Evolutionary conservation across 2,113 vertebrate genomes (phyloP), one percentile per base, ranked within the genome.

Genomic region (Australoheros scitulus): DNA sequence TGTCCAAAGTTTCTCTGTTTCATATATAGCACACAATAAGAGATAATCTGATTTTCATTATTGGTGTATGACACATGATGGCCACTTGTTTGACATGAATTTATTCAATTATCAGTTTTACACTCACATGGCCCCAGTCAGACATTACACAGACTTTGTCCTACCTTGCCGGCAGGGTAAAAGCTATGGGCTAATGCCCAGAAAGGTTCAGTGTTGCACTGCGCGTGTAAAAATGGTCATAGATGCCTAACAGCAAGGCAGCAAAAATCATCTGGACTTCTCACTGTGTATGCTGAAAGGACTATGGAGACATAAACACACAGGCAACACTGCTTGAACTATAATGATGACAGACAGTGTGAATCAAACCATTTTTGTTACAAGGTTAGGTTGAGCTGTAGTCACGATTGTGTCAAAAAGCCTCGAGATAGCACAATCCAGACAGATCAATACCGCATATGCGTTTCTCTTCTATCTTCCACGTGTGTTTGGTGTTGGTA

Each of bases 211-310:
- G 43, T 50, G 15, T 20, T 50, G 43, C 43, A 50, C 24, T 18
- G 43, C 65, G 13, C 43, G 10, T 70, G 15, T 50, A 11, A 29
- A 68, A 50, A 29, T 70, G 43, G 18, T 50, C 15, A 70, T 10
- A 79, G 14, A 81, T 76, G 26, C n/a, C 74, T 52, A 55, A 59
- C 43, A 82, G 61, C 14, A 11, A 26, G 36, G 41, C 41, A 9
- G 80, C 29, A 56, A 55, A 58, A 47, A 82, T 58, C 18, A 64
- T 20, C 20, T 59, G 32, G 79, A 87, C 24, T 84, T 80, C 50
- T 83, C 56, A 18, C 41, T 64, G 34, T 81, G 38, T 24, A 60
- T 72, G 24, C 38, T 38, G 74, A 22, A 38, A 61, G 13, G 22
- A 77, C 61, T 24, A 60, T 36, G 47, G 20, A 18, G 50, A 61